Conservation (phyloP, 2,113 vertebrate species). For the Aldabrachelys gigantea region DNA sequence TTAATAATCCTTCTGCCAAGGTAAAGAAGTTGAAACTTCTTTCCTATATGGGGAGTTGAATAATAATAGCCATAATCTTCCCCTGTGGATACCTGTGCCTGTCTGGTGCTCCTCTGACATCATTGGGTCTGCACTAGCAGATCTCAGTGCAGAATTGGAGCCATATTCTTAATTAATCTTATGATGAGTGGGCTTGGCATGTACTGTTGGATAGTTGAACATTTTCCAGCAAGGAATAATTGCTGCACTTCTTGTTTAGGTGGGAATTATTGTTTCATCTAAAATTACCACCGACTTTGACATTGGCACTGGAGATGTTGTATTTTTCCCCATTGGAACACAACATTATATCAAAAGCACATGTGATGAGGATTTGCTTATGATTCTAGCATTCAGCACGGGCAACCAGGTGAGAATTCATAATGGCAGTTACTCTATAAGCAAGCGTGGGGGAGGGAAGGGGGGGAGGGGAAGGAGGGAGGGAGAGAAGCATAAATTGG, state of each 20-base stretch:
- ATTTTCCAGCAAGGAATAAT: background rate
- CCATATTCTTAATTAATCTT: accelerated
- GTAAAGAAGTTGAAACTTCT: background rate
- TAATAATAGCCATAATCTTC: background rate
- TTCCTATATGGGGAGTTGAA: background rate
- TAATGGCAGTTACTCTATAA: background rate
- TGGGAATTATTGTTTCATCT: slow-evolving; percentile 55
- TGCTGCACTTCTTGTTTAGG: slow-evolving; percentile 6
- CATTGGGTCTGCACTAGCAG: accelerated
- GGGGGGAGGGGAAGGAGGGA: background rate
- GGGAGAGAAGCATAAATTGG: no score
- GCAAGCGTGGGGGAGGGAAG: no score
- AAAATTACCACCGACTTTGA: slow-evolving; percentile 53
- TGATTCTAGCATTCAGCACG: slow-evolving; percentile 77
- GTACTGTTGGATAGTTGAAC: background rate
- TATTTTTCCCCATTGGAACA: slow-evolving; percentile 76
- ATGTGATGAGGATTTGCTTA: slow-evolving; percentile 71
- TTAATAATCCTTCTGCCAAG: background rate
- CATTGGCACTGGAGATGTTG: slow-evolving; percentile 72
- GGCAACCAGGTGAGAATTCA: slow-evolving; percentile 67
- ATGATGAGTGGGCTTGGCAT: accelerated
- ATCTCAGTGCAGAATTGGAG: background rate
- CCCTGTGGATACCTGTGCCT: background rate
- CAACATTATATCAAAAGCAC: slow-evolving; percentile 78
- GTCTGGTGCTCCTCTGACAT: background rate